These are phyloP conservation scores for Hesperophylax magnus DNA, from an alignment of 1,140 invertebrate species.

Conservation along the genomic window DNA sequence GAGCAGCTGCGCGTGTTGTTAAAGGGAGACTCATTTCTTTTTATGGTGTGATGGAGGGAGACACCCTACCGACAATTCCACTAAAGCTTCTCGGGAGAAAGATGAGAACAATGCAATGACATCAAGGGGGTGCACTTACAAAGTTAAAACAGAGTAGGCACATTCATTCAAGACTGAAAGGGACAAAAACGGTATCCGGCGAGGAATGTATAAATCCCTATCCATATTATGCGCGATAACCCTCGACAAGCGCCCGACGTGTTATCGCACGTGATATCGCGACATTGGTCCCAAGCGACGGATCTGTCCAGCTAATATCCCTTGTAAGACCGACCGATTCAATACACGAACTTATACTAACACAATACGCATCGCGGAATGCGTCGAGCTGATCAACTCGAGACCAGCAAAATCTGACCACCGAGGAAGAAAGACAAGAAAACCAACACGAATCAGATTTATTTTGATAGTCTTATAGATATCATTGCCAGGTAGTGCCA, in stretches of 20 bases:
- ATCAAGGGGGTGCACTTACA: too few relatives aligned
- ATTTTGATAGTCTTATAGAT: neutral
- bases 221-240: slow-evolving; percentile 8
- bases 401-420: neutral
- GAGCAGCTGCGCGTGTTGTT: too few relatives aligned
- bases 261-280: slow-evolving; percentile 37
- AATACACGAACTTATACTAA: neutral
- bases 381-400: neutral
- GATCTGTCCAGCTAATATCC: slow-evolving; percentile 36
- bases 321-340: slow-evolving; percentile 29
- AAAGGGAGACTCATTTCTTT: too few relatives aligned
- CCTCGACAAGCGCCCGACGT: slow-evolving; percentile 21
- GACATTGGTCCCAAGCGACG: slow-evolving; percentile 31
- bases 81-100: too few relatives aligned
- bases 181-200: neutral
- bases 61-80: too few relatives aligned
- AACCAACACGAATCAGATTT: neutral
- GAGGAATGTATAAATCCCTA: neutral
- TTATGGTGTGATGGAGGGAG: too few relatives aligned
- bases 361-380: slow-evolving; percentile 5
- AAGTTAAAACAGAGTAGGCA: too few relatives aligned
- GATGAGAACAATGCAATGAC: too few relatives aligned
- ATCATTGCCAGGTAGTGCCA: neutral
- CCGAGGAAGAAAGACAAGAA: slow-evolving; percentile 3
- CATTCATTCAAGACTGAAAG: neutral